Evolutionary conservation across 2,888 invertebrate species (phyloP), one percentile per base, ranked within the genome.

Genomic region (Torymus tubicola): DNA sequence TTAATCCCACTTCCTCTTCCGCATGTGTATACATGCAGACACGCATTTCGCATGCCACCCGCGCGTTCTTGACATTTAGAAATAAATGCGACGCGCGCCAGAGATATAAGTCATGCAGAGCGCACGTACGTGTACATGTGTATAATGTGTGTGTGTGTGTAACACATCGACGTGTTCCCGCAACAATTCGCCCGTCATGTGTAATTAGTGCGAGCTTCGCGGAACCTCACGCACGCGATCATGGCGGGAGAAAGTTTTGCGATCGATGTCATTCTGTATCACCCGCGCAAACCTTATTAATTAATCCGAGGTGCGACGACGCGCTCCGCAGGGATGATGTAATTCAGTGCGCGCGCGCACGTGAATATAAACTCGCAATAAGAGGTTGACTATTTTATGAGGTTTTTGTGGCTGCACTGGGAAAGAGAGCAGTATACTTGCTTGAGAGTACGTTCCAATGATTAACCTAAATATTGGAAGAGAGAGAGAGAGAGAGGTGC

Each of bases 381-480:
- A n/a, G 5, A 5, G 14, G n/a, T 42, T 50, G 3, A 55, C 16
- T 72, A 55, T 55, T 64, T 53, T 55, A 64, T 13, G 16, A n/a
- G n/a, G 14, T n/a, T 52, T 63, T 61, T 61, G 60, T 71, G 1
- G 14, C 16, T n/a, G 2, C n/a, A 31, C 2, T 50, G 60, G 11
- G 52, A 52, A 60, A 53, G 18, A 2, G 21, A 52, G 24, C 13
- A n/a, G n/a, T n/a, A n/a, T n/a, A n/a, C n/a, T 13, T 16, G 31
- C 2, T 31, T 4, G 31, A 31, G 31, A 31, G 13, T 64, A 42
- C 73, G 57, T 18, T 64, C 16, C 31, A 11, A 57, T 57, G 55
- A 65, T 73, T 73, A 73, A 74, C 73, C 73, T 65, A 21, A 64
- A 74, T 74, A 57, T 65, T 65, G 16, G 31, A 50, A 0, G 55